Evolutionary conservation across 2,888 invertebrate genomes (phyloP).

Genomic region (Agapostemon virescens): DNA sequence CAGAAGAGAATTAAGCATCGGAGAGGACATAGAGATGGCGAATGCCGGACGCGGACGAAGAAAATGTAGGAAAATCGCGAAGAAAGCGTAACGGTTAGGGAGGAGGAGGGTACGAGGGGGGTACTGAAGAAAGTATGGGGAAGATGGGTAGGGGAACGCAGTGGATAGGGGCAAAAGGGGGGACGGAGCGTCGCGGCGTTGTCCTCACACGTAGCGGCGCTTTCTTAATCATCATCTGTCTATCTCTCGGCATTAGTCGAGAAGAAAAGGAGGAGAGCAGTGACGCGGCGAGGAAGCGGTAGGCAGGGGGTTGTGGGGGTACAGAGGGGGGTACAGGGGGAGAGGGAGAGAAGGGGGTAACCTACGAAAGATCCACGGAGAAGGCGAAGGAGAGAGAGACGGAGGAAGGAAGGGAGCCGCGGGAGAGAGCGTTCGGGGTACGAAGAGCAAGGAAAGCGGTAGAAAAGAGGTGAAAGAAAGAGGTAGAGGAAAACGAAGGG

Average conservation of each 20-base stretch:
- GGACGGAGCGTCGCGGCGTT: slow-evolving; percentile 73
- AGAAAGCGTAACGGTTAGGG: slow-evolving; percentile 34
- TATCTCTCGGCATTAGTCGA: slow-evolving; percentile 77
- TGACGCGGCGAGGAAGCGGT: slow-evolving; percentile 10
- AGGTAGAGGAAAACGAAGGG: slow-evolving; percentile 42
- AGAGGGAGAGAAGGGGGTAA: slow-evolving; percentile 23
- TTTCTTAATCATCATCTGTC: slow-evolving; percentile 81
- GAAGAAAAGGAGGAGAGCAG: slow-evolving; percentile 59
- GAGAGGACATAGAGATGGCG: slow-evolving; percentile 20
- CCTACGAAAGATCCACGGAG: slow-evolving; percentile 34
- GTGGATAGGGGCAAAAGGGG: slow-evolving; percentile 14
- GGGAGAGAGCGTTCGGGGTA: slow-evolving; percentile 29
- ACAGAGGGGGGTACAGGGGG: neutral
- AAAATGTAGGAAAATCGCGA: slow-evolving; percentile 49
- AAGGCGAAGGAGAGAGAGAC: slow-evolving; percentile 16
- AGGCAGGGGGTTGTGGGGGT: neutral
- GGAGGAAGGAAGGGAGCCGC: slow-evolving; percentile 8
- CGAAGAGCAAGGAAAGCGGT: slow-evolving; percentile 47
- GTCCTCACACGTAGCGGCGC: slow-evolving; percentile 78
- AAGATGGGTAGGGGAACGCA: neutral
- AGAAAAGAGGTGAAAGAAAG: slow-evolving; percentile 43
- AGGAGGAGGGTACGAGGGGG: neutral
- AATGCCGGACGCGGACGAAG: slow-evolving; percentile 29
- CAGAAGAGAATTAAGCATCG: slow-evolving; percentile 40
- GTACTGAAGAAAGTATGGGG: neutral